Percentiles rank a stretch among this genome's conserved stretches.
Evolutionary conservation across 2,113 vertebrate species (phyloP).

Genomic region (Myrmecophaga tridactyla): DNA sequence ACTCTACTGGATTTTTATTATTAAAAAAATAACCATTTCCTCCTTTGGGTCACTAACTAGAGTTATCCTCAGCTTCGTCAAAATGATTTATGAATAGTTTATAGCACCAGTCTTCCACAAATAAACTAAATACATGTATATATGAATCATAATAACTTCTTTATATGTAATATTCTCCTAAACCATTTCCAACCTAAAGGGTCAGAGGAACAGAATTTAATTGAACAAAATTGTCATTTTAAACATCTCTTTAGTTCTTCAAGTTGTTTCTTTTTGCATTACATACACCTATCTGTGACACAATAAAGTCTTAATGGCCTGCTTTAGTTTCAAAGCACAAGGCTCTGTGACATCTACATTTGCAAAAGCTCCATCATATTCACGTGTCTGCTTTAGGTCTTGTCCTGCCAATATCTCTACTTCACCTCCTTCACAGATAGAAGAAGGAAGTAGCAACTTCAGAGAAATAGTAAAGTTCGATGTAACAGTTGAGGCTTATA

Average conservation of each 20-base stretch:
- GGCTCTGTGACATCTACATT: background rate
- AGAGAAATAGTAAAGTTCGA: background rate
- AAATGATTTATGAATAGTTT: background rate
- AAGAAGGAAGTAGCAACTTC: background rate
- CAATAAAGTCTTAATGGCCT: fast-evolving
- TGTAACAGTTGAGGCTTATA: background rate
- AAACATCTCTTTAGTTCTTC: background rate
- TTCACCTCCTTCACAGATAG: background rate
- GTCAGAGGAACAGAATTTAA: background rate
- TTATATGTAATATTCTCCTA: background rate
- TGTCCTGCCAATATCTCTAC: background rate
- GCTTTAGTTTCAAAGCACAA: background rate
- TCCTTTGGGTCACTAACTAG: conserved; percentile 10
- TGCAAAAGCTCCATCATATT: background rate
- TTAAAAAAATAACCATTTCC: conserved; percentile 45
- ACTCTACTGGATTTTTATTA: background rate
- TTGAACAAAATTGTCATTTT: background rate
- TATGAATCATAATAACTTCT: background rate
- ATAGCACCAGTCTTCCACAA: background rate
- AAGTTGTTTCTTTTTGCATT: background rate
- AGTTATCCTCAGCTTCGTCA: background rate
- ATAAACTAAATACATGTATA: background rate
- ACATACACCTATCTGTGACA: background rate
- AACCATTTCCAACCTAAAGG: background rate
- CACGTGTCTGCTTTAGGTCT: background rate